Percentiles rank a stretch among this genome's conserved stretches.
Conservation (phyloP, 2,888 invertebrate species). For the Leptopilina syphax region DNA sequence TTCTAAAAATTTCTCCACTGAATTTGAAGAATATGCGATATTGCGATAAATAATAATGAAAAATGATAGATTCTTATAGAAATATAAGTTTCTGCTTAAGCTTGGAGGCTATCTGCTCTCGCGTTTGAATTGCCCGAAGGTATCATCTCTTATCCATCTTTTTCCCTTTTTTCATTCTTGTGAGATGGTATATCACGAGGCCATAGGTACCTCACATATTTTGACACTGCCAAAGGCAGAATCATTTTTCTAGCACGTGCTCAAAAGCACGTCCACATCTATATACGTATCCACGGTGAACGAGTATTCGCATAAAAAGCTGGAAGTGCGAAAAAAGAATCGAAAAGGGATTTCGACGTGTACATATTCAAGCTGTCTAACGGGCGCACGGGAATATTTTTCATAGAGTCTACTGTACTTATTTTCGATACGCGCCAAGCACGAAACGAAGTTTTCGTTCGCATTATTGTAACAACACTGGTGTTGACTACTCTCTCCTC, state of each 20-base stretch:
- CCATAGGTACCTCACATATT: slow-evolving; percentile 32
- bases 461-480: slow-evolving; percentile 3
- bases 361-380: slow-evolving; percentile 20
- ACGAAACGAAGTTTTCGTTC: slow-evolving; percentile 33
- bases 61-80: no score
- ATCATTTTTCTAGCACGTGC: slow-evolving; percentile 27
- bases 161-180: slow-evolving; percentile 12
- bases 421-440: slow-evolving; percentile 32
- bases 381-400: slow-evolving; percentile 11
- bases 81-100: neutral
- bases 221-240: slow-evolving; percentile 36
- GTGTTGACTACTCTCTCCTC: neutral
- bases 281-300: neutral
- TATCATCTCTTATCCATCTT: slow-evolving; percentile 30
- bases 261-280: neutral
- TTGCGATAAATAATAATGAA: no score
- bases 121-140: slow-evolving; percentile 16
- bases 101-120: slow-evolving; percentile 15
- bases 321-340: slow-evolving; percentile 20
- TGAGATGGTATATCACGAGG: slow-evolving; percentile 17
- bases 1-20: no score
- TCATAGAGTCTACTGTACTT: slow-evolving; percentile 11
- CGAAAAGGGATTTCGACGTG: slow-evolving; percentile 12
- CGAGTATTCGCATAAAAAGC: neutral
- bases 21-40: no score